Percentiles rank a stretch among this genome's conserved stretches.
phyloP scores from a whole-genome alignment of 2,888 invertebrate genomes.

The Alentia gelatinosa region DNA sequence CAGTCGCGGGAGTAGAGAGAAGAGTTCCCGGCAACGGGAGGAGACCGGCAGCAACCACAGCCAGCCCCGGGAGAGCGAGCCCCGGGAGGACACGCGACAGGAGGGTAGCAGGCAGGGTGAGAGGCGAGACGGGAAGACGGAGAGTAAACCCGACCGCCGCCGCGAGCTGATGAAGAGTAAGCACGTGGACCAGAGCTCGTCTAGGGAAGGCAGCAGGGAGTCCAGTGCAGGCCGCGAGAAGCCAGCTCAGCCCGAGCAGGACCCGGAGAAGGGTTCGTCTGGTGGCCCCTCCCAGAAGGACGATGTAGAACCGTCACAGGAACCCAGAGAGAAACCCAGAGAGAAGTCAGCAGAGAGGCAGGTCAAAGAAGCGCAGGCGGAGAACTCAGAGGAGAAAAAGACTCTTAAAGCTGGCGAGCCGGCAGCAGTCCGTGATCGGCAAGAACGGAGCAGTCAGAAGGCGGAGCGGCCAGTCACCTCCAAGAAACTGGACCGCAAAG shows the following conservation, averaged over 20 bases:
- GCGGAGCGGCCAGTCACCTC: not conserved
- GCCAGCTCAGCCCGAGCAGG: not conserved
- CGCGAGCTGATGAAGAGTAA: not conserved
- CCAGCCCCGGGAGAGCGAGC: no score
- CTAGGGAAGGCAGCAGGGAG: not conserved
- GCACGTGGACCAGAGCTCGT: not conserved
- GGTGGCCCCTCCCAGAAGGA: not conserved
- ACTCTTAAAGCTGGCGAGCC: not conserved
- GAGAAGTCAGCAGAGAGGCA: not conserved
- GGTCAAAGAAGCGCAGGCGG: not conserved
- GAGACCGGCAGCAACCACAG: no score
- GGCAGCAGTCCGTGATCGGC: not conserved
- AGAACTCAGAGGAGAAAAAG: not conserved
- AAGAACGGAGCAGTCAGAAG: not conserved
- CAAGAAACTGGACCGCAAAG: constrained; percentile 68
- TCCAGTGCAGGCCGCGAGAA: not conserved
- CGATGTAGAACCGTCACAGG: not conserved
- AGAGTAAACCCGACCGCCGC: not conserved
- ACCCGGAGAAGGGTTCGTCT: not conserved
- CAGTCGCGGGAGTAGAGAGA: not conserved
- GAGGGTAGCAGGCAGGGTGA: not conserved
- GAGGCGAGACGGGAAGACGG: not conserved
- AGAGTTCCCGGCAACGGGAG: not conserved
- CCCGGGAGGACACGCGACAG: not conserved
- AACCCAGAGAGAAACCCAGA: not conserved